These are phyloP conservation scores for Brachionus calyciflorus DNA, from an alignment of 1,140 invertebrate genomes.

Conservation along the genomic window DNA sequence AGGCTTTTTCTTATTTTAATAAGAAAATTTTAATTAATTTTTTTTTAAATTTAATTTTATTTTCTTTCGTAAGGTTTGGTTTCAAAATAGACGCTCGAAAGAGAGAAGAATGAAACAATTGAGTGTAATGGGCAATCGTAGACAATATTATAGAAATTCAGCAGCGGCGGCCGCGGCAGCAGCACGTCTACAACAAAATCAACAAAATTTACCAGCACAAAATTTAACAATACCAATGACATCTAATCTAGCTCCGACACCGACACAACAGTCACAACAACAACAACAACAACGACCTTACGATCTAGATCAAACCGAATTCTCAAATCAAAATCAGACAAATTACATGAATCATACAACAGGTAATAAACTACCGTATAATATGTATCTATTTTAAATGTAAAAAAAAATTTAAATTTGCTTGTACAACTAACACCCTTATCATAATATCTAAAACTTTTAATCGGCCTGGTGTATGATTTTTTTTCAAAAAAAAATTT, in stretches of 20 bases:
- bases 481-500: neutral
- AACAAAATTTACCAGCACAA: neutral
- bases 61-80: constrained; percentile 45
- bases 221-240: neutral
- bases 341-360: constrained; percentile 11
- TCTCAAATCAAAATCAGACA: neutral
- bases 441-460: neutral
- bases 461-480: neutral
- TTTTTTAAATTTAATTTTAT: neutral
- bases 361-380: constrained; percentile 40
- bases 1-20: too few relatives aligned
- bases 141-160: constrained; percentile 46
- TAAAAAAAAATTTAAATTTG: neutral
- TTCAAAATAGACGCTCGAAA: constrained; percentile 47
- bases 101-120: constrained; percentile 51
- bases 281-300: too few relatives aligned
- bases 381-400: constrained; percentile 36
- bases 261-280: too few relatives aligned
- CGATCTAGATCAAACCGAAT: constrained; percentile 23
- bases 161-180: neutral
- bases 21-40: too few relatives aligned
- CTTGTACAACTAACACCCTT: neutral
- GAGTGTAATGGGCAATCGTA: constrained; percentile 20
- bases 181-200: neutral
- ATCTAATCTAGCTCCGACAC: neutral